Conservation (phyloP, 2,113 vertebrate species). For the Mustela nigripes region DNA sequence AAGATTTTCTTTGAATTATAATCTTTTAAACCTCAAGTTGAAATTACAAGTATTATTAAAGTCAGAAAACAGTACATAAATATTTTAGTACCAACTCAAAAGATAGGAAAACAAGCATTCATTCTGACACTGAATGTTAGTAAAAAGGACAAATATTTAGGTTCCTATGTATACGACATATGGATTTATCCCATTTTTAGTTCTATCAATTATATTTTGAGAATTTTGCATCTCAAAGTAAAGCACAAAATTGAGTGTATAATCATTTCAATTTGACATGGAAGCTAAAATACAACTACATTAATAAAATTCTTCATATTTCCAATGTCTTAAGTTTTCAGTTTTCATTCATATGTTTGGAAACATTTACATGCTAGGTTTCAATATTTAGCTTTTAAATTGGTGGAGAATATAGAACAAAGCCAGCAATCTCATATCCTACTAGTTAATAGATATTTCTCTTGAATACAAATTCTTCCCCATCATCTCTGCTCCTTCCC, state of each 20-base stretch:
- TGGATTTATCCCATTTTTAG: conserved; percentile 14
- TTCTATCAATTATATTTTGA: not conserved
- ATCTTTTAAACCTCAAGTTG: not conserved
- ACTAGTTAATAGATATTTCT: not conserved
- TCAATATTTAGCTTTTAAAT: not conserved
- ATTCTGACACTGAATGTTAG: not conserved
- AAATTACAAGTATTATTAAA: not conserved
- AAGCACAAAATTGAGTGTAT: not conserved
- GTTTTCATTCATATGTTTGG: not conserved
- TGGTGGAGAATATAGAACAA: not conserved
- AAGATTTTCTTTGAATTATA: not conserved
- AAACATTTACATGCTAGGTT: not conserved
- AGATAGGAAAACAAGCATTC: conserved; percentile 37
- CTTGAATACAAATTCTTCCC: not conserved
- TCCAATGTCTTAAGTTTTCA: not conserved
- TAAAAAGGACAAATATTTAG: not conserved
- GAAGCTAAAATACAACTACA: not conserved
- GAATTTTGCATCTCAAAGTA: not conserved
- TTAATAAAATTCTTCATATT: not conserved
- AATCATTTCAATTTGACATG: not conserved
- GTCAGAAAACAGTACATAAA: not conserved
- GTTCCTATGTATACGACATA: not conserved
- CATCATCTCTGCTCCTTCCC: not conserved
- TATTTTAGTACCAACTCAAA: conserved; percentile 15
- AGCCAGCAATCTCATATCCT: not conserved